Evolutionary conservation across 2,888 invertebrate genomes (phyloP).

Genomic region (Phaonia tiefii): DNA sequence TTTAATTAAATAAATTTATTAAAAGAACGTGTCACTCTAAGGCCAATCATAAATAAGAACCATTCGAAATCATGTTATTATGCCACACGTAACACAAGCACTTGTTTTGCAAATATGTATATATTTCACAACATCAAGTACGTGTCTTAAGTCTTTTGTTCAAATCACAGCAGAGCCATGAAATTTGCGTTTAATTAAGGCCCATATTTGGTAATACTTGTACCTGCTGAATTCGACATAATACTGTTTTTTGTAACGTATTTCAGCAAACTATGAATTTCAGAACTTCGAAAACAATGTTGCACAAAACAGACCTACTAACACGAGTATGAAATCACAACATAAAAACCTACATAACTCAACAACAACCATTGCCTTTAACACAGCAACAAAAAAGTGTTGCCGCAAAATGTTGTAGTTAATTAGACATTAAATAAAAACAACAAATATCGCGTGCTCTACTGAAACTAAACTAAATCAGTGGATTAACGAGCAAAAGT

Average conservation of each 20-base stretch:
- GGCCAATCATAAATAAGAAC: too few species aligned
- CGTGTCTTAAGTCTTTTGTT: conserved; percentile 26
- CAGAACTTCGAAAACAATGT: neutral
- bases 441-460: conserved; percentile 61
- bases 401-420: conserved; percentile 24
- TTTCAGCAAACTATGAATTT: too few species aligned
- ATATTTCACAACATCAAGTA: neutral
- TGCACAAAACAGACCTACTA: too few species aligned
- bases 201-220: neutral
- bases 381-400: neutral
- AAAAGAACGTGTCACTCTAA: too few species aligned
- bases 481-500: conserved; percentile 8
- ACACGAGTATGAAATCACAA: too few species aligned
- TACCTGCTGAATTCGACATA: conserved; percentile 3
- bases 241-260: too few species aligned
- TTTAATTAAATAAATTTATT: too few species aligned
- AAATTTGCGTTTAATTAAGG: conserved; percentile 1
- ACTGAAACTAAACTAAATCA: conserved; percentile 53
- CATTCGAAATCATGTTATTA: too few species aligned
- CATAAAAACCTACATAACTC: too few species aligned
- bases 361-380: neutral
- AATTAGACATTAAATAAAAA: conserved; percentile 56
- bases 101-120: too few species aligned
- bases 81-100: too few species aligned
- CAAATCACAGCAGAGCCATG: neutral